Base-by-base conservation (phyloP, 2,797 vertebrate species). In the Darevskia mixta region DNA sequence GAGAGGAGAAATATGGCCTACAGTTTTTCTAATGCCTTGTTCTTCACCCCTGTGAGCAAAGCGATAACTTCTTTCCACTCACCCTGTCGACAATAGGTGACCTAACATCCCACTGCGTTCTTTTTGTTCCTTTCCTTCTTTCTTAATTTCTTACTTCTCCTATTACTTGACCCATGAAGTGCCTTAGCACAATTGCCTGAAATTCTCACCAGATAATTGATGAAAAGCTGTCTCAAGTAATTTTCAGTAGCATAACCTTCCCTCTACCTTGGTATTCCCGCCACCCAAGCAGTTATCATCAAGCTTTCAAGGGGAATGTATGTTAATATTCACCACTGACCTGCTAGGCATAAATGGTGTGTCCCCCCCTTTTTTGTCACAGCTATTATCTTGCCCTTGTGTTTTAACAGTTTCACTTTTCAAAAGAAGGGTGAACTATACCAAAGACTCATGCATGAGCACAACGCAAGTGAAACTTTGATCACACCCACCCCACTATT, bases 181-280 rank as follows among this genome's bases (percentile, higher is more conserved):
- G 27, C n/a, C 69, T 23, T 76, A 82, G 18, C n/a, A 55, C 20
- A 67, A 89, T 79, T 95, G 88, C 81, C 73, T 90, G 85, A 64
- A 90, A 90, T 92, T 92, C 87, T 86, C 83, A 88, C 89, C 85
- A 93, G 72, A 88, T 82, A 93, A 58, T 49, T 89, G 79, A 87
- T 92, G 69, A 71, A 93, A 92, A 94, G 93, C 90, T 85, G 92
- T 67, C 94, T 79, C 86, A 89, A 83, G 86, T 89, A 93, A 94
- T 94, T 94, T 43, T 67, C 83, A 35, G 58, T 76, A 92, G 92
- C 87, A 91, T 93, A 94, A 93, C 92, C 94, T 91, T 95, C 86
- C 86, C 90, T 93, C 82, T 92, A 92, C 83, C 90, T 93, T 80
- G 92, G 79, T 83, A 90, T 89, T 29, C 4, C 8, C 0, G 4